Conservation (phyloP, 2,888 invertebrate genomes). For the Pandemis heparana region DNA sequence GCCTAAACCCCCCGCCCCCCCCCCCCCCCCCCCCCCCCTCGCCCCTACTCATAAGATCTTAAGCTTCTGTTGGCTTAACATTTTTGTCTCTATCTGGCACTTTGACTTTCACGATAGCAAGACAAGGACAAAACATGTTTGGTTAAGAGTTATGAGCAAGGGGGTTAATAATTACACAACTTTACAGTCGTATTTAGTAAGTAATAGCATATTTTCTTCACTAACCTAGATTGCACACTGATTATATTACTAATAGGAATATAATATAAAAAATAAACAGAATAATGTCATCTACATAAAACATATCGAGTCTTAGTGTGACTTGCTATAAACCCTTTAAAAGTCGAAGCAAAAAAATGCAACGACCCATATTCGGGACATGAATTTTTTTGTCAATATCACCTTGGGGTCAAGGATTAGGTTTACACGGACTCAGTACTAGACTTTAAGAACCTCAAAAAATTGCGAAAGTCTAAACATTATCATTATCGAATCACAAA, state of each 20-base stretch:
- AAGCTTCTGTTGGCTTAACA: no score
- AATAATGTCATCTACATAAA: neutral
- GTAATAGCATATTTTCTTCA: slow-evolving; percentile 18
- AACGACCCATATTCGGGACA: neutral
- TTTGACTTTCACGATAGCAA: no score
- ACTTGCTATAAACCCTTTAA: neutral
- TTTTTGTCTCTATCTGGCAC: no score
- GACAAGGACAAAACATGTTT: no score
- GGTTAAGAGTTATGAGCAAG: neutral
- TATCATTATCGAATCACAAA: neutral
- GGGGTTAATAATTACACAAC: neutral
- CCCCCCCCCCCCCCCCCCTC: no score
- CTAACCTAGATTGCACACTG: slow-evolving; percentile 41
- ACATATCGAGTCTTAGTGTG: slow-evolving; percentile 9
- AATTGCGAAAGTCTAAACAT: no score
- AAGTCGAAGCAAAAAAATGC: neutral
- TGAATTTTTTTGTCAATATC: neutral
- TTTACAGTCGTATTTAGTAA: slow-evolving; percentile 4
- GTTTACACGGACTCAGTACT: no score
- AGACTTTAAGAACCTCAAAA: no score
- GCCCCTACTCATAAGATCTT: no score
- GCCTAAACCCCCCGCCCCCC: neutral
- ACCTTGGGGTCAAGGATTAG: no score
- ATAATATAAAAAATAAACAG: slow-evolving; percentile 21
- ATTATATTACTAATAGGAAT: slow-evolving; percentile 37